Percentiles rank a stretch among this genome's conserved stretches.
These are phyloP conservation scores for Chironomus tepperi DNA, from an alignment of 1,140 invertebrate genomes.

Conservation along the genomic window DNA sequence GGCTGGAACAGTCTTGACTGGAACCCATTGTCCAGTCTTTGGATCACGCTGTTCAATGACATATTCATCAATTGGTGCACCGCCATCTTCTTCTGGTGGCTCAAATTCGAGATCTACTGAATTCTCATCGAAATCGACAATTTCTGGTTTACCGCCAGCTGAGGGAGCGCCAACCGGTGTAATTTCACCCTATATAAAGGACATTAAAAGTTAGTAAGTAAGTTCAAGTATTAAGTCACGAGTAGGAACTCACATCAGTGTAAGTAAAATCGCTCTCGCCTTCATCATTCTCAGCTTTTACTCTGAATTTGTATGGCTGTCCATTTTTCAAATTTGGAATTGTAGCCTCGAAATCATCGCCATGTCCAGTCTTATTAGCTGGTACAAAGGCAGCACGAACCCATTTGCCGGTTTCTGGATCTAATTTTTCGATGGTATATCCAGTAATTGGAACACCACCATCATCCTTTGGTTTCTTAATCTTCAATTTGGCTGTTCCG, in stretches of 20 bases:
- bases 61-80: slow-evolving; percentile 86
- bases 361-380: slow-evolving; percentile 43
- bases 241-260: slow-evolving; percentile 5
- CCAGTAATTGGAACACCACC: slow-evolving; percentile 88
- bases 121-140: slow-evolving; percentile 90
- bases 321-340: slow-evolving; percentile 70
- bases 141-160: slow-evolving; percentile 60
- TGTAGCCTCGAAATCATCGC: slow-evolving; percentile 79
- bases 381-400: slow-evolving; percentile 66
- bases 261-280: slow-evolving; percentile 51
- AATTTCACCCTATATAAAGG: slow-evolving; percentile 10
- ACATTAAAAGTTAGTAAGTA: background rate
- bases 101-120: slow-evolving; percentile 90
- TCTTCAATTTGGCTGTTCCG: slow-evolving; percentile 76
- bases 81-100: slow-evolving; percentile 85
- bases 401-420: slow-evolving; percentile 82
- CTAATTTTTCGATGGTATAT: slow-evolving; percentile 92
- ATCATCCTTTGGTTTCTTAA: slow-evolving; percentile 88
- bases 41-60: slow-evolving; percentile 95
- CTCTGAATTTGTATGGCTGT: slow-evolving; percentile 92
- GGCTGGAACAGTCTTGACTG: slow-evolving; percentile 54
- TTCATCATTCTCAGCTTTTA: slow-evolving; percentile 90
- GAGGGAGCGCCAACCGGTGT: slow-evolving; percentile 9
- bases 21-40: slow-evolving; percentile 85
- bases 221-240: background rate